A percentile compares a stretch with the other conserved stretches of the same genome.
These are phyloP conservation scores for Syrrhaptes paradoxus DNA, from an alignment of 2,113 vertebrate species.

Conservation along the genomic window DNA sequence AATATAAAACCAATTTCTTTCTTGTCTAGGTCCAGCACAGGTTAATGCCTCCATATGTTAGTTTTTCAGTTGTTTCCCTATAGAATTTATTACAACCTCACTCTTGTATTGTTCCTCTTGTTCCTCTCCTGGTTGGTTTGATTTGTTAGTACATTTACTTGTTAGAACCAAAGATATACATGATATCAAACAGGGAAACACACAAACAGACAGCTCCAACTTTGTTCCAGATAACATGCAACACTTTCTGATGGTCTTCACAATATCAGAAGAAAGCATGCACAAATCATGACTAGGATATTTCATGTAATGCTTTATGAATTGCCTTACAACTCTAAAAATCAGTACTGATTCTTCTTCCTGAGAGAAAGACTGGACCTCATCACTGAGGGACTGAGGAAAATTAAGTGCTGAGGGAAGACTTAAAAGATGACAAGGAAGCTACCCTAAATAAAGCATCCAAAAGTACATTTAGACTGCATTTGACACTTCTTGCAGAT, in stretches of 20 bases:
- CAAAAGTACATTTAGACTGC: background rate
- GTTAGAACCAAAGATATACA: background rate
- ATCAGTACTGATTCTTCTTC: background rate
- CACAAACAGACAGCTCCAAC: background rate
- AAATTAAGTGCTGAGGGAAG: background rate
- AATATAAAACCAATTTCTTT: background rate
- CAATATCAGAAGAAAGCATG: background rate
- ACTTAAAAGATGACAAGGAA: background rate
- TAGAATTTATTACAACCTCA: background rate
- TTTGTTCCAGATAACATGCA: background rate
- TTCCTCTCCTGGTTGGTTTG: background rate
- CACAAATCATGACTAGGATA: background rate
- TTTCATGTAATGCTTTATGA: background rate
- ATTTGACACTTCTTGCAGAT: background rate
- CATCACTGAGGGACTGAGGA: background rate
- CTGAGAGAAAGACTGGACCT: background rate
- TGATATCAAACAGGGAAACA: background rate
- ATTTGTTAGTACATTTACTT: background rate
- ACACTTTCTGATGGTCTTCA: background rate
- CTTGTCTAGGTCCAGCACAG: background rate
- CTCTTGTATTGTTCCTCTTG: background rate
- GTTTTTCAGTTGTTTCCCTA: background rate
- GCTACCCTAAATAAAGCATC: background rate
- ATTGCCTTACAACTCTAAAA: background rate
- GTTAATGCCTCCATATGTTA: background rate